Evolutionary conservation across 2,888 invertebrate genomes (phyloP).

Genomic region (Pandemis heparana): DNA sequence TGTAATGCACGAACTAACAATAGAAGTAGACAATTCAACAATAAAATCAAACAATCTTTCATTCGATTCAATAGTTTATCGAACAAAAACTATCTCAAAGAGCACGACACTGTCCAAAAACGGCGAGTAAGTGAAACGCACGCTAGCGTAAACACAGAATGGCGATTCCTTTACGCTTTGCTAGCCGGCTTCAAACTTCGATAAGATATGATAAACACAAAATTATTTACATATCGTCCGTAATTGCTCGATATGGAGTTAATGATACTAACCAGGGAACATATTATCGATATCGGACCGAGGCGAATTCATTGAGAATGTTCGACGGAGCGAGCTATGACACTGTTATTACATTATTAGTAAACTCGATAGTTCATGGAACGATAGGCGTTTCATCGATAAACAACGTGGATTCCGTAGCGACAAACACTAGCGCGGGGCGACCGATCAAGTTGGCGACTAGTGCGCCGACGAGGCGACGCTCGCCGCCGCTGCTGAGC

Average conservation of each 20-base stretch:
- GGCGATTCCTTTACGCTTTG: slow-evolving; percentile 52
- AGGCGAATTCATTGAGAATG: slow-evolving; percentile 69
- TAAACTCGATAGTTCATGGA: slow-evolving; percentile 51
- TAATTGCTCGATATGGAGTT: slow-evolving; percentile 40
- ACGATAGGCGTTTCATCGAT: slow-evolving; percentile 59
- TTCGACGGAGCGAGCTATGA: slow-evolving; percentile 52
- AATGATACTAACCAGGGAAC: slow-evolving; percentile 65
- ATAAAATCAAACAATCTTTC: slow-evolving; percentile 47
- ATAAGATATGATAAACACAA: slow-evolving; percentile 67
- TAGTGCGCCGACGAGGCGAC: slow-evolving; percentile 62
- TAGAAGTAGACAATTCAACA: slow-evolving; percentile 10
- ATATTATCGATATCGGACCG: slow-evolving; percentile 61
- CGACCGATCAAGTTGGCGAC: slow-evolving; percentile 68
- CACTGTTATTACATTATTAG: slow-evolving; percentile 55
- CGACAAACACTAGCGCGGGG: slow-evolving; percentile 67
- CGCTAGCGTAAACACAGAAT: slow-evolving; percentile 59
- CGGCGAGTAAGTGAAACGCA: slow-evolving; percentile 62
- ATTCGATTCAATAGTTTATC: slow-evolving; percentile 44
- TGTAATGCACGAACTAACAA: slow-evolving; percentile 6
- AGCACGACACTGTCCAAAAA: slow-evolving; percentile 61
- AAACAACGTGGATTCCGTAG: slow-evolving; percentile 53
- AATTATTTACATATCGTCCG: slow-evolving; percentile 58
- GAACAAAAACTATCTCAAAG: slow-evolving; percentile 49
- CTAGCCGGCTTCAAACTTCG: slow-evolving; percentile 59
- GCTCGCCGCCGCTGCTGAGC: slow-evolving; percentile 49